Conservation (phyloP, 2,113 vertebrate species). For the Edolisoma coerulescens region DNA sequence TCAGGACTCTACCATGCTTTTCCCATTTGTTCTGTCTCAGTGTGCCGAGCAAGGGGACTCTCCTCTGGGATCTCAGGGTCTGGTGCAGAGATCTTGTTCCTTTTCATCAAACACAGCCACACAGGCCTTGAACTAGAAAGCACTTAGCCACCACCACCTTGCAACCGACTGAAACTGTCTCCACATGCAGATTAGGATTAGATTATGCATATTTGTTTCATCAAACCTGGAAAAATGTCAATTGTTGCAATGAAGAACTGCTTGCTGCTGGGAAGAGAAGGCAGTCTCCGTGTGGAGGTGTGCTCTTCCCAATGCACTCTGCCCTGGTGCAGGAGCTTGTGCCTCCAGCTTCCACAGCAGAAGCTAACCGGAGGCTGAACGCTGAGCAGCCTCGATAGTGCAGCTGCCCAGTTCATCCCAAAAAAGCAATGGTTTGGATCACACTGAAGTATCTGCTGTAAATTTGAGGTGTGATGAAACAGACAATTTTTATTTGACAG, state of each 20-base stretch:
- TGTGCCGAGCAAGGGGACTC: fast-evolving
- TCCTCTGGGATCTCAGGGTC: not conserved
- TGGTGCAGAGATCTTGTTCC: not conserved
- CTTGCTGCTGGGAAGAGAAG: not conserved
- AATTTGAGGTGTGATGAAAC: not conserved
- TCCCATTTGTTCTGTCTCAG: not conserved
- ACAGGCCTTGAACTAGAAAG: not conserved
- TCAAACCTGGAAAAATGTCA: not conserved
- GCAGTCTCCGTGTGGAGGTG: not conserved
- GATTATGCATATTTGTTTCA: not conserved
- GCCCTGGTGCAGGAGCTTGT: not conserved
- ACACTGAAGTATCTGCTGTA: not conserved
- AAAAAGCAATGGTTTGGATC: not conserved
- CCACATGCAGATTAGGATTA: not conserved
- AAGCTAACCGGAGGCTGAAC: not conserved
- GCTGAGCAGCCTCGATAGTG: fast-evolving
- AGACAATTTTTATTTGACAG: not conserved
- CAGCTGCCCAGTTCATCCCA: not conserved
- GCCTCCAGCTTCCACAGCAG: not conserved
- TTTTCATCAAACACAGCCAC: not conserved
- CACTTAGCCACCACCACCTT: not conserved
- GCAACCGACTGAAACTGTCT: not conserved
- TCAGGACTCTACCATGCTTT: fast-evolving
- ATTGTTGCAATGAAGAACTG: not conserved
- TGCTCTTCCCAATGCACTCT: not conserved